These are phyloP conservation scores for Coregonus clupeaformis DNA, from an alignment of 2,113 vertebrate genomes.

Conservation along the genomic window DNA sequence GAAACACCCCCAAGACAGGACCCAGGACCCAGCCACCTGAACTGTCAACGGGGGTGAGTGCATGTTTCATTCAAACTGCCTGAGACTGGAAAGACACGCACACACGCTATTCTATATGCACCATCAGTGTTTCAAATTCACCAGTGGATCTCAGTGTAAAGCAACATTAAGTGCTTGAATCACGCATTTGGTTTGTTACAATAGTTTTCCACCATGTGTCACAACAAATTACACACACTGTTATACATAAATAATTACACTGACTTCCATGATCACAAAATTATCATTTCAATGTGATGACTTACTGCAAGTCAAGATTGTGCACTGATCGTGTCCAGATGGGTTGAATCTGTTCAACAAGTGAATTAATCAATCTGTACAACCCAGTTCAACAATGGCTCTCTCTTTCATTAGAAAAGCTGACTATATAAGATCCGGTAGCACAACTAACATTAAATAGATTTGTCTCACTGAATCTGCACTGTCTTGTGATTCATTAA, in stretches of 20 bases:
- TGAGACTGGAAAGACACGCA: not conserved
- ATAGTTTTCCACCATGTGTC: too few relatives aligned
- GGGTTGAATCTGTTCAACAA: not conserved
- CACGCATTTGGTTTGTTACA: not conserved
- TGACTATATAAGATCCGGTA: too few relatives aligned
- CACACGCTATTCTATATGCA: not conserved
- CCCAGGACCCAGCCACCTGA: not conserved
- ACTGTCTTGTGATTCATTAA: too few relatives aligned
- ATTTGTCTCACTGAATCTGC: too few relatives aligned
- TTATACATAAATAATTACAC: too few relatives aligned
- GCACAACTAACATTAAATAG: too few relatives aligned
- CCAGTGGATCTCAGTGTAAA: not conserved
- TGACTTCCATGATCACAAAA: too few relatives aligned
- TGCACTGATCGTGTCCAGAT: not conserved
- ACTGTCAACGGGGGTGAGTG: not conserved
- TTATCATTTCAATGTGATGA: not conserved
- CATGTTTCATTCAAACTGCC: slow-evolving; percentile 12
- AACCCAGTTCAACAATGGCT: too few relatives aligned
- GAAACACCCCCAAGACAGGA: slow-evolving; percentile 8
- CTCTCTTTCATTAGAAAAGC: too few relatives aligned
- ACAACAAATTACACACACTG: too few relatives aligned
- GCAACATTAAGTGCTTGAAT: not conserved
- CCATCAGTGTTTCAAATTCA: not conserved
- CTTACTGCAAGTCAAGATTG: not conserved
- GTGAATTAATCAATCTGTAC: too few relatives aligned